Evolutionary conservation across 2,797 vertebrate species (phyloP).

Genomic region (Melanotaenia nigrans): DNA sequence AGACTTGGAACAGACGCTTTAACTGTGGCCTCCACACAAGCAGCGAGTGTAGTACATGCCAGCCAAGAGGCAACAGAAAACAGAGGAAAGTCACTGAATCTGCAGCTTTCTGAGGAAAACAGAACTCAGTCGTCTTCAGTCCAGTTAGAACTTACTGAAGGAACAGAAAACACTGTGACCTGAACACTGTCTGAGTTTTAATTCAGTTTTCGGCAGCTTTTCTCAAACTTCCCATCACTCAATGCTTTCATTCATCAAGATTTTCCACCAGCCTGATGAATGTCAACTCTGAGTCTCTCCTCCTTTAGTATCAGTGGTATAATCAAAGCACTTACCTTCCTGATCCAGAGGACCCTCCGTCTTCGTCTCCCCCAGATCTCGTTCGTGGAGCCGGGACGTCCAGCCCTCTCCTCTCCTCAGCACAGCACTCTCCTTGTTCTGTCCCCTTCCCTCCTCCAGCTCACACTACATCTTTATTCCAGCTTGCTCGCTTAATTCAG

Average conservation of each 20-base stretch:
- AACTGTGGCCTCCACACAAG: background rate
- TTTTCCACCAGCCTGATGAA: background rate
- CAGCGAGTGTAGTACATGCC: background rate
- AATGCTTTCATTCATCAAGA: slow-evolving; percentile 11
- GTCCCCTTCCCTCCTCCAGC: slow-evolving; percentile 63
- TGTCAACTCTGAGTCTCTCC: background rate
- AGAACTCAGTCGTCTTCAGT: background rate
- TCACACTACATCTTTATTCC: slow-evolving; percentile 89
- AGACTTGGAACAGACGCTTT: too few relatives aligned
- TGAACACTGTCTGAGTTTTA: slow-evolving; percentile 1
- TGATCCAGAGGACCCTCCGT: slow-evolving; percentile 68
- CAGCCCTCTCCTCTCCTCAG: slow-evolving; percentile 70
- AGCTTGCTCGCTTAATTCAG: slow-evolving; percentile 78
- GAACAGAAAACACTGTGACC: too few relatives aligned
- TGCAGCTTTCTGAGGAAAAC: background rate
- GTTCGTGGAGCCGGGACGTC: slow-evolving; percentile 64
- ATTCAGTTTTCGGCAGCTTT: slow-evolving; percentile 7
- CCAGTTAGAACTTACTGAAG: too few relatives aligned
- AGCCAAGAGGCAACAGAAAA: background rate
- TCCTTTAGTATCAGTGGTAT: background rate
- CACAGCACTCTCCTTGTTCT: slow-evolving; percentile 86
- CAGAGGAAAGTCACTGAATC: background rate
- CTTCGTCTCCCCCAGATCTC: slow-evolving; percentile 55
- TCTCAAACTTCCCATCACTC: slow-evolving; percentile 1
- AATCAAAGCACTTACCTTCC: slow-evolving; percentile 73